Evolutionary conservation across 2,888 invertebrate genomes (phyloP), one percentile per base, ranked within the genome.

Genomic region (Drosophila longiperda): DNA sequence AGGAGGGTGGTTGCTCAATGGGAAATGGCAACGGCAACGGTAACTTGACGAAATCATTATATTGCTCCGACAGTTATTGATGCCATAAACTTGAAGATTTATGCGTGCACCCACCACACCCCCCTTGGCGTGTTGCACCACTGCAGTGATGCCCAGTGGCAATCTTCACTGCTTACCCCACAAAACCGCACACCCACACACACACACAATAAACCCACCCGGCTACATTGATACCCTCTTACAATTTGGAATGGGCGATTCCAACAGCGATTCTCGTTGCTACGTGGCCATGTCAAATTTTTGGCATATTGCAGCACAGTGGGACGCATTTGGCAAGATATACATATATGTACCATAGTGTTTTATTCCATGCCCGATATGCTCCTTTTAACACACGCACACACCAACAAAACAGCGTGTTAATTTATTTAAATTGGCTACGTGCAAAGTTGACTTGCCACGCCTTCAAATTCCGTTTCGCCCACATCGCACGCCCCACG

Each of bases 71-170:
- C 92, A 92, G 92, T 92, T 92, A 92, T 92, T 92, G 92, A 92
- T 92, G 92, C 91, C 91, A 92, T 92, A 92, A 92, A 92, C 87
- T 92, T 90, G 89, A 92, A 90, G 92, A 92, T 92, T 92, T 92
- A 92, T 92, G 92, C 88, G 73, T 79, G 48, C 71, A 72, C 62
- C 65, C 29, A 57, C 20, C 40, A n/a, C 45, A 45, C 33, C 73
- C 71, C 71, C 67, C 33, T 63, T 62, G 17, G 67, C 15, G 67
- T 52, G 64, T 58, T 82, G 81, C 85, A 87, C 40, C 26, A 62
- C 38, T 36, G 68, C 57, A 54, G 40, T 32, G 60, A 50, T 48
- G 55, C 49, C 59, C 64, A 71, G 29, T 55, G 59, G 62, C 72
- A 75, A 58, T 67, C 33, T 52, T 38, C 72, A 66, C 48, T 58